Evolutionary conservation across 2,113 vertebrate species (phyloP), one percentile per base, ranked within the genome.

Genomic region (Tympanuchus pallidicinctus): DNA sequence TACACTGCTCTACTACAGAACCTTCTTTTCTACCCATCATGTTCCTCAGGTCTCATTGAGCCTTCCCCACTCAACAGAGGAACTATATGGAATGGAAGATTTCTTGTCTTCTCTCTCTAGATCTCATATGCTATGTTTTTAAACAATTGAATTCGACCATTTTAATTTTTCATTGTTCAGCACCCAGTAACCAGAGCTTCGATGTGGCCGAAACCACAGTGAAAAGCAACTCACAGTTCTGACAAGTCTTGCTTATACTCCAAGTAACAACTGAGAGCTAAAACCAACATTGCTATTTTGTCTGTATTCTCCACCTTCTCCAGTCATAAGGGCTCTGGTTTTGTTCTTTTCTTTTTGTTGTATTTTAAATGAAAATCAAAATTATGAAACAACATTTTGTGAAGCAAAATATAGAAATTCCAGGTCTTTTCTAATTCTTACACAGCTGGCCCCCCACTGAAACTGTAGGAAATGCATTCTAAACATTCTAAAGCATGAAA

Each of bases 271-370:
- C 63, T 82, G 20, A 36, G 19, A 83, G 6, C 21, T 42, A 71
- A 52, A 32, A 81, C 3, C 28, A 13, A 40, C 72, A n/a, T 2
- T 24, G 2, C n/a, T 67, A 8, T n/a, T 63, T 36, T 77, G 8
- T 24, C 69, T 47, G 28, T 50, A n/a, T 40, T 72, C 47, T 54
- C 45, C 28, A 21, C 21, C 11, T 48, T 22, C 47, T 83, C 27
- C 47, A 72, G 38, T 21, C 1, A 0, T 10, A 86, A 80, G 20
- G 15, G 20, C 28, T 69, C 54, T 1, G 0, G 11, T 7, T 5
- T 7, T 5, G 32, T 69, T 56, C 30, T 57, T 59, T 12, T 12
- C 47, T 50, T 79, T 85, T 66, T 65, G 13, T 45, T 71, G 61
- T 34, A 52, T 56, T 90, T 61, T 32, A 77, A 89, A 69, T 38